Percentiles rank a stretch among this genome's conserved stretches.
phyloP scores from a whole-genome alignment of 2,113 vertebrate species.

The Ahaetulla prasina region DNA sequence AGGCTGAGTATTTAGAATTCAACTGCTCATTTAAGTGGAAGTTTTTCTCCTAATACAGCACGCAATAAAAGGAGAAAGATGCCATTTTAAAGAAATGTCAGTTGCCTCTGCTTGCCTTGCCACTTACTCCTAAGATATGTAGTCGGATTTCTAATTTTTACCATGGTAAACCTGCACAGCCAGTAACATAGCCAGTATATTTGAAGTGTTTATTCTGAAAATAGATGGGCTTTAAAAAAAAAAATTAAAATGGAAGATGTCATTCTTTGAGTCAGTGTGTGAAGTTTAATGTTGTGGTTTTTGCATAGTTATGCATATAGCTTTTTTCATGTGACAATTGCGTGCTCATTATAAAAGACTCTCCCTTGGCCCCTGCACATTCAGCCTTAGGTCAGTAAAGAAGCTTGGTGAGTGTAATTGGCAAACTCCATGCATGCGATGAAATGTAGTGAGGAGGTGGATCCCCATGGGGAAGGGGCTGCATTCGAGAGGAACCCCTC shows the following conservation, averaged over 20 bases:
- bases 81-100: slow-evolving; percentile 44
- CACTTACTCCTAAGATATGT: slow-evolving; percentile 27
- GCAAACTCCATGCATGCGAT: background rate
- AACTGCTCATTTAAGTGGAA: slow-evolving; percentile 61
- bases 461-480: background rate
- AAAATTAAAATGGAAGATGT: background rate
- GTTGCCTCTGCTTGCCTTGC: slow-evolving; percentile 33
- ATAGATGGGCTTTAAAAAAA: background rate
- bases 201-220: background rate
- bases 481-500: background rate
- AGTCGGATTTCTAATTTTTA: slow-evolving; percentile 42
- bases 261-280: background rate
- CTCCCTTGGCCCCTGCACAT: background rate
- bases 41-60: slow-evolving; percentile 42
- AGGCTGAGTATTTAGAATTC: slow-evolving; percentile 59
- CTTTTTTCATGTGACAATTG: background rate
- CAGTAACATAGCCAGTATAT: background rate
- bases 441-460: background rate
- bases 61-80: slow-evolving; percentile 45
- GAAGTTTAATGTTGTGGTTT: background rate
- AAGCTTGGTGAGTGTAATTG: background rate
- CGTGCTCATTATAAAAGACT: background rate
- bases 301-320: background rate
- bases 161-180: slow-evolving; percentile 29
- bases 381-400: background rate